Conservation (phyloP, 2,888 invertebrate genomes). For the Teleogryllus oceanicus region DNA sequence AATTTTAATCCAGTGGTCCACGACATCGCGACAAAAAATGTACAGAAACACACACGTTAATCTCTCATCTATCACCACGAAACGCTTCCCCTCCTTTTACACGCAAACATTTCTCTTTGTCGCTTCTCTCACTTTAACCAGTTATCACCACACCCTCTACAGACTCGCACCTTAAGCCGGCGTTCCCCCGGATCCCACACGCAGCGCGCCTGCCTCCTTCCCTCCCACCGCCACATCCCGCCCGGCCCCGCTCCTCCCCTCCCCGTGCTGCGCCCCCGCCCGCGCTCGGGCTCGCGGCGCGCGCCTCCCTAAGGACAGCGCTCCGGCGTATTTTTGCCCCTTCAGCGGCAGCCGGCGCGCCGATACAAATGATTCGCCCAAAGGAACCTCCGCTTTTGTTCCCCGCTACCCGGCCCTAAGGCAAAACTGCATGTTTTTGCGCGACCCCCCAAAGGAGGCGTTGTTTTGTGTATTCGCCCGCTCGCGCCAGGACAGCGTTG, state of each 20-base stretch:
- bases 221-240: background rate
- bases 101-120: too few relatives aligned
- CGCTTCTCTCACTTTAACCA: too few relatives aligned
- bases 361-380: conserved; percentile 11
- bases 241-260: background rate
- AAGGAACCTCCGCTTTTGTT: conserved; percentile 1
- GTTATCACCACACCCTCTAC: too few relatives aligned
- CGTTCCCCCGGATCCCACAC: too few relatives aligned
- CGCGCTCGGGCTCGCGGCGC: background rate
- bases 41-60: too few relatives aligned
- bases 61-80: background rate
- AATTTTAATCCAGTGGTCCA: too few relatives aligned
- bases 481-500: background rate
- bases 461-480: background rate
- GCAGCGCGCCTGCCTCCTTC: background rate
- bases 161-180: too few relatives aligned
- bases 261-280: background rate
- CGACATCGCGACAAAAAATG: too few relatives aligned
- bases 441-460: background rate
- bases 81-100: background rate
- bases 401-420: background rate
- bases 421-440: background rate
- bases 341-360: background rate
- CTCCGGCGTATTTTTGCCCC: background rate
- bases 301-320: background rate